Percentiles rank a stretch among this genome's conserved stretches.
Conservation (phyloP, 2,888 invertebrate species). For the Tipula confusa region DNA sequence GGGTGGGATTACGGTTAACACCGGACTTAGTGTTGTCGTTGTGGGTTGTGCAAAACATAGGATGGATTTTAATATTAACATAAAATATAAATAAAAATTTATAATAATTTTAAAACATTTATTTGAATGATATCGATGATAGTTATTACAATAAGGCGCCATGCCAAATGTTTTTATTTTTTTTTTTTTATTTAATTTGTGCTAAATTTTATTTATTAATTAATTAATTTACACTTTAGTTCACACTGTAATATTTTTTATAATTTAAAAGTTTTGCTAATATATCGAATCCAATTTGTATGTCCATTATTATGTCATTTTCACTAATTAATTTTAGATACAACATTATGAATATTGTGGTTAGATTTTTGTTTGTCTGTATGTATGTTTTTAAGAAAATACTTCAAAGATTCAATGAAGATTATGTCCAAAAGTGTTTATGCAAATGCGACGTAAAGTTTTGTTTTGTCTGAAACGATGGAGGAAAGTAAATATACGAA, state of each 20-base stretch:
- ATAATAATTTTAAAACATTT: background rate
- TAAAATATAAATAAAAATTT: slow-evolving; percentile 25
- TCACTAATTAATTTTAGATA: background rate
- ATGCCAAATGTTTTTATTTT: background rate
- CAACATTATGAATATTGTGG: background rate
- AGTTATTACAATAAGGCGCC: slow-evolving; percentile 12
- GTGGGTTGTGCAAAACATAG: slow-evolving; percentile 8
- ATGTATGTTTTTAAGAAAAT: background rate
- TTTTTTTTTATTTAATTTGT: background rate
- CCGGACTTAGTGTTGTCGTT: background rate
- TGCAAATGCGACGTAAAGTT: background rate
- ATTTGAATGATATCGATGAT: slow-evolving; percentile 20
- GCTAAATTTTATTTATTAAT: background rate
- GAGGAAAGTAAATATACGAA: background rate
- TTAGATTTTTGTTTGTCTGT: background rate
- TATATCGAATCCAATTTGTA: background rate
- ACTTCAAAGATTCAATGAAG: background rate
- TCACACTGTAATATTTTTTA: background rate
- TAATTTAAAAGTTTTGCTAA: background rate
- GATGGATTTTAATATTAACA: background rate
- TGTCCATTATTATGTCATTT: background rate
- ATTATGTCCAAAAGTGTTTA: background rate
- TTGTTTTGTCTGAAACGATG: background rate
- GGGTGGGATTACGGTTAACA: slow-evolving; percentile 20
- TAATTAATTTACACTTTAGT: background rate